Evolutionary conservation across 2,888 invertebrate species (phyloP), one percentile per base, ranked within the genome.

Genomic region (Tiphia femorata): DNA sequence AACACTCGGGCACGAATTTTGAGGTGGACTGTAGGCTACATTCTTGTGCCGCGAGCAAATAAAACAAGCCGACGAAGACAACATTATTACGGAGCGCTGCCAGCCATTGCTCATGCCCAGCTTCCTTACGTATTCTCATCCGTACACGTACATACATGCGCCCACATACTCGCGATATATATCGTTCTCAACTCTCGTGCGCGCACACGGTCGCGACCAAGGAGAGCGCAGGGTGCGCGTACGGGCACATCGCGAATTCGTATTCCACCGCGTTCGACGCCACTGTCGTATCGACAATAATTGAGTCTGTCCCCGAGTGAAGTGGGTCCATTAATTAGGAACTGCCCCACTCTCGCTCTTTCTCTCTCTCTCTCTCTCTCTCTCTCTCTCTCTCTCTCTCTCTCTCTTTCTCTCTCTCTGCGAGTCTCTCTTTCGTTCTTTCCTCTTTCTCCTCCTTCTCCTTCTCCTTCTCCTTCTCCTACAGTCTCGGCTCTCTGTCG

Each of bases 41-140:
- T 82, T 82, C 82, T 81, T 82, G 77, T 67, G 78, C 78, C 78
- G 74, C 77, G 77, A 75, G 80, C 80, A 80, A 82, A 82, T 81
- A 81, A 81, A 81, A 79, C 77, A 76, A 73, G 64, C 73, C 79
- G 76, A 78, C 77, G 77, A 81, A 81, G 81, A 82, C 81, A 81
- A 81, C 82, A 81, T 82, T 81, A 81, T 82, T 82, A 82, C 81
- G 77, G 75, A 76, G 78, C 77, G 69, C 74, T 77, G 78, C 78
- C 79, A 77, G 80, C 80, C 81, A 81, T 80, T 81, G 82, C 82
- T 82, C 81, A 80, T 81, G 80, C 80, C 75, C 76, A 71, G 81
- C 78, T 80, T 79, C 78, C 79, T 80, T 73, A 72, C 75, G 70
- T 73, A 73, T 76, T 71, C 73, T 66, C 70, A 70, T 70, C 64